A percentile compares a stretch with the other conserved stretches of the same genome.
Evolutionary conservation across 2,888 invertebrate species (phyloP).

Genomic region (Drosophila tripunctata): DNA sequence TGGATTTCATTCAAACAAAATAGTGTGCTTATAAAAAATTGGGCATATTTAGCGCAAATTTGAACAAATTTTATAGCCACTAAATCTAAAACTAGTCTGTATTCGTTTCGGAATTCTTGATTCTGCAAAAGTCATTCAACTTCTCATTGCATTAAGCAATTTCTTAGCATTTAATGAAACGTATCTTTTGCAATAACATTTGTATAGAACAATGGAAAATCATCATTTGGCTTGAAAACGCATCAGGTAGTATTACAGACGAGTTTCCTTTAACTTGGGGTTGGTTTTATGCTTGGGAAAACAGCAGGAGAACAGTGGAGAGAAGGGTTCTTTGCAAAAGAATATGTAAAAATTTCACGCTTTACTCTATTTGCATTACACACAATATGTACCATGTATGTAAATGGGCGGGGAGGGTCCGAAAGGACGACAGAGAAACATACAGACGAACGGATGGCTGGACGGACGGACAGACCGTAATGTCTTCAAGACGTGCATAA

Average conservation of each 20-base stretch:
- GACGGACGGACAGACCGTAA: conserved; percentile 47
- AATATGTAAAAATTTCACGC: conserved; percentile 35
- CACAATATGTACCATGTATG: conserved; percentile 23
- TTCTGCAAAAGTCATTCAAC: no score
- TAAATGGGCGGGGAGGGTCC: conserved; percentile 45
- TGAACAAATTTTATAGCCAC: no score
- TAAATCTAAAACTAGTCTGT: no score
- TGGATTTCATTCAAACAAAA: no score
- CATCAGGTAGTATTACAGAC: conserved; percentile 4
- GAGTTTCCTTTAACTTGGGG: conserved; percentile 34
- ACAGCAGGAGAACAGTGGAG: conserved; percentile 10
- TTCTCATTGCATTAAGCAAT: neutral
- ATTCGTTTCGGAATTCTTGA: no score
- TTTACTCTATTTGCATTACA: conserved; percentile 15
- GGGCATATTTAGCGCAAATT: no score
- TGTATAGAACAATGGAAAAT: conserved; percentile 48
- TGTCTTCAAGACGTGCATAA: no score
- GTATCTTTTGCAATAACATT: conserved; percentile 8
- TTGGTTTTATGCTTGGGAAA: conserved; percentile 46
- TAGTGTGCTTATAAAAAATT: no score
- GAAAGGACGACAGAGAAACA: conserved; percentile 21
- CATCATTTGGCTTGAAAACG: conserved; percentile 49
- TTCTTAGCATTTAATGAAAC: conserved; percentile 48
- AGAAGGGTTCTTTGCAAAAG: neutral
- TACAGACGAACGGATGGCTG: conserved; percentile 39